Evolutionary conservation across 2,888 invertebrate species (phyloP), one percentile per base, ranked within the genome.

Genomic region (Eupithecia insigniata): DNA sequence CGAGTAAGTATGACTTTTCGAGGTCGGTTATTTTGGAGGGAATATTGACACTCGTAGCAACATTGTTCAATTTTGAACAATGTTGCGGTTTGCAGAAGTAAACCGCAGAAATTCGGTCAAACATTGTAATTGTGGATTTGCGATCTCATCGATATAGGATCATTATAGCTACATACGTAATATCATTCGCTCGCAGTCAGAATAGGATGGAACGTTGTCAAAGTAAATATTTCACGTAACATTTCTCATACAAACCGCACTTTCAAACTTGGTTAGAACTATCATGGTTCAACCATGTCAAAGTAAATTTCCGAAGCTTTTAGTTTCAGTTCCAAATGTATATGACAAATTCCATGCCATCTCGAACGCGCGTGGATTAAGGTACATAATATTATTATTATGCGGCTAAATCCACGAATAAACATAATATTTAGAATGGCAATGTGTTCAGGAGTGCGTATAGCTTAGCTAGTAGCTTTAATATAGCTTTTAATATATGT

Each of bases 111-210:
- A 55, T 55, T 26, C 22, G 22, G 26, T 26, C 22, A 55, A 51
- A 55, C 55, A 55, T 55, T 26, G 26, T 22, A 22, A 26, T 55
- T 55, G 55, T 55, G 55, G 55, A 55, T 55, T 55, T 55, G 26
- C 22, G 26, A 26, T 55, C 22, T 22, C 26, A 14, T 55, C 55
- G 55, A 55, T 26, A 3, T 51, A 12, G 51, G n/a, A n/a, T n/a
- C n/a, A n/a, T n/a, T n/a, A n/a, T n/a, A n/a, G n/a, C n/a, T n/a
- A n/a, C n/a, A n/a, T 30, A 30, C 30, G 30, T 30, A 30, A n/a
- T 30, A 14, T 34, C 1, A 43, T 43, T 1, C 43, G 18, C 18
- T 18, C 43, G 4, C 14, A 14, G 14, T 18, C 18, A n/a, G n/a
- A n/a, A n/a, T 2, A 46, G 2, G n/a, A 46, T 8, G 14, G n/a